Percentiles rank a stretch among this genome's conserved stretches.
Evolutionary conservation across 2,113 vertebrate species (phyloP).

Genomic region (Garra rufa): DNA sequence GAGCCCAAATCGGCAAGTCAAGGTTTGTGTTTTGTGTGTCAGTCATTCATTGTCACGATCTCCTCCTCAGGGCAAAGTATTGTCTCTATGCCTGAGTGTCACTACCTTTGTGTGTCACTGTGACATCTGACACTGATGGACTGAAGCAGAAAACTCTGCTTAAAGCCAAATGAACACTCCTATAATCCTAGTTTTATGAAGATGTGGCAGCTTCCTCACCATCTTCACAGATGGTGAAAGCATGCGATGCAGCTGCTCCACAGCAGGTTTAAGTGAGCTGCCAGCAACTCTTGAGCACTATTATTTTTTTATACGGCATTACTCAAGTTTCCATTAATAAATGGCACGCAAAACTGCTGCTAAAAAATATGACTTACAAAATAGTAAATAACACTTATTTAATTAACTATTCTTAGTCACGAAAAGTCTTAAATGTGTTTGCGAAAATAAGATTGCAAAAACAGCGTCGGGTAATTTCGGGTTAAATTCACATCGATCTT

Average conservation of each 20-base stretch:
- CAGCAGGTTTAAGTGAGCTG: neutral
- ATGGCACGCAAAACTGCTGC: neutral
- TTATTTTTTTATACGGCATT: neutral
- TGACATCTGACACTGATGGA: neutral
- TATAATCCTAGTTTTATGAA: neutral
- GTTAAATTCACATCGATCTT: neutral
- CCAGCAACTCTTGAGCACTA: neutral
- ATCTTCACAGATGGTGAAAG: neutral
- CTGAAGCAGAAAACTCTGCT: conserved; percentile 5
- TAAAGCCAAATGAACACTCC: neutral
- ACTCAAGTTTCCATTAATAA: neutral
- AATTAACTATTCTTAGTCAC: neutral
- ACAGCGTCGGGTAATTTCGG: neutral
- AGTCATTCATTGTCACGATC: neutral
- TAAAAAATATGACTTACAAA: neutral
- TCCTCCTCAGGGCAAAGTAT: neutral
- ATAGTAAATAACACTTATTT: neutral
- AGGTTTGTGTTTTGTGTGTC: neutral
- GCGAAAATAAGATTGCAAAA: neutral
- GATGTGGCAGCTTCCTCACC: neutral
- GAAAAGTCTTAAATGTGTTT: neutral
- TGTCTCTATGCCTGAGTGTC: conserved; percentile 12
- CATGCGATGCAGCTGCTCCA: neutral
- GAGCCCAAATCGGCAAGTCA: neutral
- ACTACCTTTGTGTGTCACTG: neutral